Evolutionary conservation across 2,888 invertebrate genomes (phyloP).

Genomic region (Tachina fera): DNA sequence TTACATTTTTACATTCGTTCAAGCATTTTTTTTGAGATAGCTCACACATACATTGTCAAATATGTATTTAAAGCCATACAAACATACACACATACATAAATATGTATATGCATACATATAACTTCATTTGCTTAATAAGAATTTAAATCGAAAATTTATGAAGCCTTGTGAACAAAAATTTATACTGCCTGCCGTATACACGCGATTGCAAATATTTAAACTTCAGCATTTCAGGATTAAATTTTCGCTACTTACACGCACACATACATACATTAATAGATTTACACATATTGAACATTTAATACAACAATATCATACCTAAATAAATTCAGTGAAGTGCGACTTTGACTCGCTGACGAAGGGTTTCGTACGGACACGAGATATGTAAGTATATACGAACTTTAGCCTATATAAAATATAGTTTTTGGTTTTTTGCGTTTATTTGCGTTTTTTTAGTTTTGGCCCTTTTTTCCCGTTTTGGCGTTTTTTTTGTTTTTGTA

Average conservation of each 20-base stretch:
- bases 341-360: too few relatives aligned
- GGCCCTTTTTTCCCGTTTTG: too few relatives aligned
- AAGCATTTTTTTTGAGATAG: background rate
- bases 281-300: background rate
- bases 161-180: background rate
- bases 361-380: too few relatives aligned
- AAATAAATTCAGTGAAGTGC: too few relatives aligned
- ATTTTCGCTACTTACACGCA: background rate
- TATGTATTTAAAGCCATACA: background rate
- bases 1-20: background rate
- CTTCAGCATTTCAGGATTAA: background rate
- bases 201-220: background rate
- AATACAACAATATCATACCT: too few relatives aligned
- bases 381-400: too few relatives aligned
- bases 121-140: slow-evolving; percentile 6
- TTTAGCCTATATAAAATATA: too few relatives aligned
- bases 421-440: too few relatives aligned
- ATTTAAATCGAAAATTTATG: slow-evolving; percentile 4
- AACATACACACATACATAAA: too few relatives aligned
- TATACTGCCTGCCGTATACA: too few relatives aligned
- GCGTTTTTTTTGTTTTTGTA: too few relatives aligned
- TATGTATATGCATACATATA: background rate
- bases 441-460: too few relatives aligned
- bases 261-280: background rate
- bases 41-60: background rate